Evolutionary conservation across 92 coral and sea anemone species (phyloP).

Genomic region (Chrysogorgia sp.): DNA sequence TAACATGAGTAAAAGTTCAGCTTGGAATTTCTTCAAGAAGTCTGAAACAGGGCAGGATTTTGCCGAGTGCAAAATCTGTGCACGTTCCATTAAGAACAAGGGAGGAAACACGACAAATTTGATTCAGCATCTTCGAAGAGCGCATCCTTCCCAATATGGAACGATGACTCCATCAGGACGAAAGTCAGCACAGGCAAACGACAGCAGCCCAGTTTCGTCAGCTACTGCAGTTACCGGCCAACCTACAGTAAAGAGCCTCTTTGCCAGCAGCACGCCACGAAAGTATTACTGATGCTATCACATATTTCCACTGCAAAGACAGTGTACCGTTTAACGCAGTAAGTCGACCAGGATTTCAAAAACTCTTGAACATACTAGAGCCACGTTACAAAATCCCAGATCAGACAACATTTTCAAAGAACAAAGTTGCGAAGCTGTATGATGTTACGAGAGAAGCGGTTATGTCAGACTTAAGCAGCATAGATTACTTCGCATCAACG

Average conservation of each 20-base stretch:
- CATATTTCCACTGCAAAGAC: constrained; percentile 16
- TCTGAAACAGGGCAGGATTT: constrained; percentile 15
- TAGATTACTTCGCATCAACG: no score
- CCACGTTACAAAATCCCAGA: no score
- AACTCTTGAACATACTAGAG: no score
- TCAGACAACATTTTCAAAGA: no score
- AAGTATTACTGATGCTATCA: constrained; percentile 11
- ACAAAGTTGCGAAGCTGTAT: no score
- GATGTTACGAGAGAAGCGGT: no score
- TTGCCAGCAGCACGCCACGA: constrained; percentile 36
- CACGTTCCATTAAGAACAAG: constrained; percentile 12
- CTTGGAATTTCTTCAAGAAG: constrained; percentile 25
- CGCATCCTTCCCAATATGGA: background rate
- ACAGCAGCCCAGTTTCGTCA: constrained; percentile 2
- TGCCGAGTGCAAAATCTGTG: constrained; percentile 30
- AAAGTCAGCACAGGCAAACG: constrained; percentile 19
- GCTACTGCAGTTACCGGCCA: background rate
- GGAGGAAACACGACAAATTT: no score
- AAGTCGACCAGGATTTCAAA: background rate
- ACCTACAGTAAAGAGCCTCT: constrained; percentile 33
- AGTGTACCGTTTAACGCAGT: constrained; percentile 19
- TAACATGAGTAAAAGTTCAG: background rate
- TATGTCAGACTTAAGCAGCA: no score
- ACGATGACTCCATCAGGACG: constrained; percentile 11
- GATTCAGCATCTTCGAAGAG: background rate